phyloP scores from a whole-genome alignment of 2,797 vertebrate genomes.

The Triplophysa yarkandensis region DNA sequence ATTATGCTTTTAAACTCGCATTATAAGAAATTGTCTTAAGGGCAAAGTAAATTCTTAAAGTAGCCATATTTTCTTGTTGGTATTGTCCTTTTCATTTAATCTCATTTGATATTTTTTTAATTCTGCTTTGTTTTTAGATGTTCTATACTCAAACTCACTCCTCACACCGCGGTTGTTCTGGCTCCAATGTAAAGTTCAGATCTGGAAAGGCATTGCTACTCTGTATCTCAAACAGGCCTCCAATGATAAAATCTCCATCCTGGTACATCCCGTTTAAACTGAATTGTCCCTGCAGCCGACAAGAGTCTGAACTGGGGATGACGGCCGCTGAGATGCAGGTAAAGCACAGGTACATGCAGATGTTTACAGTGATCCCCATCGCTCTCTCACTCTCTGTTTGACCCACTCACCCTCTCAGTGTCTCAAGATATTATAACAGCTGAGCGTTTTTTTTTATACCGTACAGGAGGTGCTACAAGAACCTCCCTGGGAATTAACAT shows the following conservation, averaged over 20 bases:
- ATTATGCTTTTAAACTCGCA: not conserved
- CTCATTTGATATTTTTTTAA: not conserved
- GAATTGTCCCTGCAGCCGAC: conserved; percentile 58
- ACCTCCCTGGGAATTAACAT: conserved; percentile 11
- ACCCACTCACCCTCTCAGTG: not conserved
- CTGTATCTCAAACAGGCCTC: conserved; percentile 57
- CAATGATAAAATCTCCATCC: conserved; percentile 56
- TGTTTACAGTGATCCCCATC: conserved; percentile 52
- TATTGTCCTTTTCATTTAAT: not conserved
- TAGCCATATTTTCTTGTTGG: not conserved
- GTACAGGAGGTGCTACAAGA: conserved; percentile 26
- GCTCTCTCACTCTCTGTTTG: conserved; percentile 5
- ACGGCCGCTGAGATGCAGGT: conserved; percentile 21
- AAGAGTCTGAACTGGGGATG: conserved; percentile 24
- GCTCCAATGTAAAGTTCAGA: conserved; percentile 61
- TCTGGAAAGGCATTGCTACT: conserved; percentile 33
- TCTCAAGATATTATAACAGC: not conserved
- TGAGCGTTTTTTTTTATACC: conserved; percentile 32
- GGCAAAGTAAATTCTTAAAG: too few relatives aligned
- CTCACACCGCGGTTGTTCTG: conserved; percentile 54
- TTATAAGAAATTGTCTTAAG: too few relatives aligned
- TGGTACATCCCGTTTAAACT: conserved; percentile 60
- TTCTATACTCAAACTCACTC: conserved; percentile 25
- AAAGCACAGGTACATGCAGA: conserved; percentile 44
- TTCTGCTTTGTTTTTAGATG: not conserved